Base-by-base conservation (phyloP, 37 sponge, comb jelly and placozoan species). In the Ianthella basta region DNA sequence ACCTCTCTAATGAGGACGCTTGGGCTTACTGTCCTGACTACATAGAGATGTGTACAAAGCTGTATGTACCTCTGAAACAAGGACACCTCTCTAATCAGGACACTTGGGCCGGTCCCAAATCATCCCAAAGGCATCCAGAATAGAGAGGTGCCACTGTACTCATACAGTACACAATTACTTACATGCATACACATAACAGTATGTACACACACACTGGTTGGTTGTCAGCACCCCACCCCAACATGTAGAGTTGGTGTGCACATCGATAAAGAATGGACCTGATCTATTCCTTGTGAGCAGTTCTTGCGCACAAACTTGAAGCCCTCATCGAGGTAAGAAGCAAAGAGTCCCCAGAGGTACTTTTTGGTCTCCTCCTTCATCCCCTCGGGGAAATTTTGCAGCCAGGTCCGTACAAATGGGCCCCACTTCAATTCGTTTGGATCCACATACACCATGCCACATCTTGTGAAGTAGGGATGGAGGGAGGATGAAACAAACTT, bases 401-500 rank as follows among this genome's bases (percentile, higher is more conserved):
- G 57, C 99, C 99, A 98, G 0, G 99, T 95, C 53, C 79, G 83
- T 15, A 98, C 86, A 53, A 80, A 91, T 0, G 99, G 99, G 60
- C 61, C 84, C 99, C 99, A 98, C 38, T 87, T 86, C 35, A 98
- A 79, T 55, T 94, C 99, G 0, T 57, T 86, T 10, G 97, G 96
- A 67, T 98, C 99, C 59, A 98, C 82, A 80, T 92, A 98, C 80
- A 98, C 99, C 99, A 98, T 98, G 53, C 99, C 99, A 88, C 99
- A 98, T 33, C 96, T 91, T 72, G 27, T 15, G 33, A 32, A 44
- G 50, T 3, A 3, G 8, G 50, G 50, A 44, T 3, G 50, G 50
- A 44, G 50, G 50, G 3, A 8, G 3, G 50, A 44, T 8, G 8
- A 44, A n/a, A n/a, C n/a, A n/a, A n/a, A n/a, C n/a, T n/a, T n/a